Evolutionary conservation across 1,140 invertebrate genomes (phyloP), one percentile per base, ranked within the genome.

Genomic region (Stegodyphus dumicola): DNA sequence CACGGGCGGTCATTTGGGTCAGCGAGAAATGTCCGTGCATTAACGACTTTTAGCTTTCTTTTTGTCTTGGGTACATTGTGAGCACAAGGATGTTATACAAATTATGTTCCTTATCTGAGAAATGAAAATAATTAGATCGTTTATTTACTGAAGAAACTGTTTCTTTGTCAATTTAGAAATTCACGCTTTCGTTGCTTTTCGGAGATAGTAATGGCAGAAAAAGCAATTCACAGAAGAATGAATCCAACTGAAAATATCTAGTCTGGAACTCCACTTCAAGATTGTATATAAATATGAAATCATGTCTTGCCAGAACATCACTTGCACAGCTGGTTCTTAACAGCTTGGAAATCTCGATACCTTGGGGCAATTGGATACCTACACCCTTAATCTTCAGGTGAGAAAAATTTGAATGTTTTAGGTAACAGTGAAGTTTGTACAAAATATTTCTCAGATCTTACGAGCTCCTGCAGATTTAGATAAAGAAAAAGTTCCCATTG

Each of bases 81-180:
- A 33, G 17, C n/a, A 77, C 48, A 85, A 85, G 81, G 81, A 85
- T 76, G 80, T 74, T 15, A 15, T 65, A 13, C 9, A 60, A 48
- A 10, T 77, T 85, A 48, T 77, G 75, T 77, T 5, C 13, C 13
- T 69, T 74, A 18, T 74, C 7, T 9, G 13, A 80, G 11, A 64
- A 73, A 81, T 64, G 69, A 73, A 56, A 77, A 71, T 49, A 85
- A 85, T 85, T 85, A 85, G 81, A 85, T 85, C 81, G 81, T 85
- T 85, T 77, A 76, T 73, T 6, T n/a, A 60, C 53, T 54, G 49
- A 74, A 67, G 56, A 75, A 54, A 7, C 7, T 10, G 2, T 80
- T 71, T 69, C 60, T 71, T 70, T 71, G 17, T 10, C 48, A 66
- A 53, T 75, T 78, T 75, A 73, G 74, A 76, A 77, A 67, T 85